Evolutionary conservation across 1,140 invertebrate genomes (phyloP), one percentile per base, ranked within the genome.

Genomic region (Acromyrmex charruanus): DNA sequence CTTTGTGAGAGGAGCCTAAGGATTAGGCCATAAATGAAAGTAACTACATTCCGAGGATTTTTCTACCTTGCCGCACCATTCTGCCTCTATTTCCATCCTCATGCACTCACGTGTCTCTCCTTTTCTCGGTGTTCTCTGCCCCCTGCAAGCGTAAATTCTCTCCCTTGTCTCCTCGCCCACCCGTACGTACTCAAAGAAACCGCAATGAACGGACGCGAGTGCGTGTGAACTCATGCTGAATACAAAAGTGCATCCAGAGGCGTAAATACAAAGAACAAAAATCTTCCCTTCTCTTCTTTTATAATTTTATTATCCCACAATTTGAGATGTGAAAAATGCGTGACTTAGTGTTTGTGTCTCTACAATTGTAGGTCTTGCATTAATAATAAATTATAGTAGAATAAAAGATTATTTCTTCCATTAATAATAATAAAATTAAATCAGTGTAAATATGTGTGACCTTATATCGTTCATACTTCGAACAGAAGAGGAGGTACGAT

Each of bases 11-110:
- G 77, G 85, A 61, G 79, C 72, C 71, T 59, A 90, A 90, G 77
- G 87, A 91, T 93, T 93, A 93, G 91, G 91, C 91, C 92, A 89
- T 88, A 87, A 92, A 93, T 87, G 92, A 93, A 93, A 93, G 92
- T 93, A 93, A 87, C 91, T 88, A 80, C 92, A 93, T 93, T 92
- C 92, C 85, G 35, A 28, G 69, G 79, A 91, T 92, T 91, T 92
- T 90, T 92, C 72, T 85, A 87, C 66, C 82, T 66, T 92, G 80
- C 86, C 69, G 66, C 80, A 71, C 69, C 86, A 79, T 91, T 80
- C 69, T 63, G 44, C 72, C 51, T 69, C 87, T 90, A 63, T 68
- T 79, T 74, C 53, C 51, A 75, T 90, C 84, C 66, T 74, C 68
- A 4, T 16, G 49, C 39, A 77, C 39, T 49, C 21, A 21, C n/a